A percentile compares a stretch with the other conserved stretches of the same genome.
Evolutionary conservation across 2,797 vertebrate species (phyloP).

Genomic region (Karalla daura): DNA sequence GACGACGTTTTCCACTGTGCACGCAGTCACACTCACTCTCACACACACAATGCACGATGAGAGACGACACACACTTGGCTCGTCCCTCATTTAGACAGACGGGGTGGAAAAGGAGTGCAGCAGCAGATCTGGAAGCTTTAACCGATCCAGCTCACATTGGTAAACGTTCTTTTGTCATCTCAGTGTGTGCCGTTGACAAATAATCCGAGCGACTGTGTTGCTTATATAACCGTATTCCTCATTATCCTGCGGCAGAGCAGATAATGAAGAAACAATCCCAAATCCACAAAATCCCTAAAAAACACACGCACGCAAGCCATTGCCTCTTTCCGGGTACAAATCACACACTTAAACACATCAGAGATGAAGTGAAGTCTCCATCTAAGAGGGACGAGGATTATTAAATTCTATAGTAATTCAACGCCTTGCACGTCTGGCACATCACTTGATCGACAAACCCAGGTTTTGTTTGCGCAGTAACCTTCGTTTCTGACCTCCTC

Average conservation of each 20-base stretch:
- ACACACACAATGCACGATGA: conserved; percentile 30
- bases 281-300: neutral
- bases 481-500: conserved; percentile 46
- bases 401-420: neutral
- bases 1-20: conserved; percentile 23
- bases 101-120: conserved; percentile 19
- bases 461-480: conserved; percentile 17
- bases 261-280: conserved; percentile 3
- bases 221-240: conserved; percentile 30
- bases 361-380: neutral
- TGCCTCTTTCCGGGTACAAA: neutral
- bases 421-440: neutral
- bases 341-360: neutral
- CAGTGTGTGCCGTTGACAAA: neutral
- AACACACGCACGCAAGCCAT: neutral
- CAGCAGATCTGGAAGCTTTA: neutral
- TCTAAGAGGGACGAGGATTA: neutral
- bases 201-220: conserved; percentile 7
- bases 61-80: conserved; percentile 4
- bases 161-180: neutral
- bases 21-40: no score
- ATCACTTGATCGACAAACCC: conserved; percentile 39
- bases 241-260: conserved; percentile 13
- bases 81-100: conserved; percentile 22
- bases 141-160: neutral